A percentile compares a stretch with the other conserved stretches of the same genome.
Conservation (phyloP, 1,140 invertebrate species). For the Melanaphis sacchari region DNA sequence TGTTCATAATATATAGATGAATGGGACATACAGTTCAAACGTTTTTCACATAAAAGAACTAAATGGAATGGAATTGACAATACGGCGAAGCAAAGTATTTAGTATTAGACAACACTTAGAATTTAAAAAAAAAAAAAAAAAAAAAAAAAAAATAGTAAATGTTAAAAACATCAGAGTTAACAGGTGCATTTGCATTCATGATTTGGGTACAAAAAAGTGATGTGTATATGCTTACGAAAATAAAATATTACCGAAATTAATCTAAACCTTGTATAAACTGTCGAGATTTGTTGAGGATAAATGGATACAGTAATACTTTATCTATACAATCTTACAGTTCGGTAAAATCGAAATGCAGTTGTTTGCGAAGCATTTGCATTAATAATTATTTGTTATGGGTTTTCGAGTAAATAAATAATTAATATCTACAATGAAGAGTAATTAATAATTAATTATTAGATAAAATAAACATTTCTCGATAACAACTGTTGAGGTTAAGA, state of each 20-base stretch:
- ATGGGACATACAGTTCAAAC: not conserved
- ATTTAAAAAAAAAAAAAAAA: too few relatives aligned
- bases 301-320: not conserved
- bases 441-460: not conserved
- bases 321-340: not conserved
- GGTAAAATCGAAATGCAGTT: not conserved
- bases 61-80: not conserved
- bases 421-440: not conserved
- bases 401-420: not conserved
- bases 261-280: not conserved
- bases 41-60: not conserved
- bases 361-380: not conserved
- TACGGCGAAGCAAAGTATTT: not conserved
- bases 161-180: not conserved
- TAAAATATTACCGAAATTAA: not conserved
- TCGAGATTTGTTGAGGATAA: not conserved
- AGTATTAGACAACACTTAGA: not conserved
- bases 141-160: not conserved
- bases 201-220: not conserved
- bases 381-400: not conserved
- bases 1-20: not conserved
- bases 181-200: not conserved
- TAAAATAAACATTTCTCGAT: not conserved
- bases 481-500: not conserved
- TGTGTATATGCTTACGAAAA: not conserved